Percentiles rank a stretch among this genome's conserved stretches.
Conservation (phyloP, 2,113 vertebrate species). For the Hydrolagus affinis region DNA sequence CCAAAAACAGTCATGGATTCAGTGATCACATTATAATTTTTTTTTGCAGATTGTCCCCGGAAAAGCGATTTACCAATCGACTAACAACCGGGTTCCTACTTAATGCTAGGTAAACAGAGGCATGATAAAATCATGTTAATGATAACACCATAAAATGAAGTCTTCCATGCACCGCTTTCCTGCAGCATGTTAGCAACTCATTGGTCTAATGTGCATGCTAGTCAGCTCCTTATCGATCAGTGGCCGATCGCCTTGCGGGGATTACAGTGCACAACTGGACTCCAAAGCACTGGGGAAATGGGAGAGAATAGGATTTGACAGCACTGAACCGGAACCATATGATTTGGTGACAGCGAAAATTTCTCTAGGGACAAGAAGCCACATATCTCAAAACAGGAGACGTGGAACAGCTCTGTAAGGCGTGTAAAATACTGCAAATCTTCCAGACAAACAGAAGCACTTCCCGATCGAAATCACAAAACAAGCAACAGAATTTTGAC, state of each 20-base stretch:
- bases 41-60: too few relatives aligned
- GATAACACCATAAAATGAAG: not conserved
- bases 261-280: not conserved
- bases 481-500: too few relatives aligned
- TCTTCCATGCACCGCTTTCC: not conserved
- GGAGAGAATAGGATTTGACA: not conserved
- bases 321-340: not conserved
- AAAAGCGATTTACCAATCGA: too few relatives aligned
- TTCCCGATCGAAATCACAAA: too few relatives aligned
- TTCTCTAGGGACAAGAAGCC: not conserved
- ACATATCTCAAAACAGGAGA: not conserved
- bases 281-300: not conserved
- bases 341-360: not conserved
- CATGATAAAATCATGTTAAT: too few relatives aligned
- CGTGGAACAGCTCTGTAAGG: not conserved
- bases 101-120: too few relatives aligned
- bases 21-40: too few relatives aligned
- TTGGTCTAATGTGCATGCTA: not conserved
- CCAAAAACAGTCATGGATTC: too few relatives aligned
- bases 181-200: not conserved
- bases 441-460: not conserved
- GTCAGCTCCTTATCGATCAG: not conserved
- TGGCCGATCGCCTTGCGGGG: not conserved
- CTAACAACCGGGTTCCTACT: too few relatives aligned
- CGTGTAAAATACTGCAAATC: not conserved